phyloP scores from a whole-genome alignment of 2,113 vertebrate genomes.

The Gymnarchus niloticus region DNA sequence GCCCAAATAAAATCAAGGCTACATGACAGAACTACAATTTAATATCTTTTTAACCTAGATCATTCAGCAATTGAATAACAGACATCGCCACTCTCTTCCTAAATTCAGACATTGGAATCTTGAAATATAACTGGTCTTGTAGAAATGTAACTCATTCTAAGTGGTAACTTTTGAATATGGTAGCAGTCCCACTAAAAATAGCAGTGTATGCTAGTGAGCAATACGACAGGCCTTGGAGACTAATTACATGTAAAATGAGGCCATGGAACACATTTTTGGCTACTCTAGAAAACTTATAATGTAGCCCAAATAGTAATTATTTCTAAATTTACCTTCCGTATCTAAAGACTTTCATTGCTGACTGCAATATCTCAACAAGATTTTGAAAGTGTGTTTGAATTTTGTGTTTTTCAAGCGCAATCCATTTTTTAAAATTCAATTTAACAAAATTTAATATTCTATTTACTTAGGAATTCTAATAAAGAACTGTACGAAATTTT shows the following conservation, averaged over 20 bases:
- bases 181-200: background rate
- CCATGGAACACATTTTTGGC: background rate
- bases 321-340: background rate
- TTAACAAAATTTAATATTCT: background rate
- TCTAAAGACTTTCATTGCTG: background rate
- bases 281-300: background rate
- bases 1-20: background rate
- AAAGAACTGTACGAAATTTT: background rate
- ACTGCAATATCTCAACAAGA: background rate
- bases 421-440: background rate
- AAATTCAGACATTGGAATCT: background rate
- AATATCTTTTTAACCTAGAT: background rate
- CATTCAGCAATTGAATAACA: background rate
- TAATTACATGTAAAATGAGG: background rate
- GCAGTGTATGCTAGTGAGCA: background rate
- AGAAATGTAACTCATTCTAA: background rate
- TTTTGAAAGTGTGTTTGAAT: background rate
- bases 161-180: background rate
- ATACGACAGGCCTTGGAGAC: background rate
- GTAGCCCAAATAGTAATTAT: background rate
- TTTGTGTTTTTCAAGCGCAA: background rate
- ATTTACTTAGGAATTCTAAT: background rate
- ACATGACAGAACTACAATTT: background rate
- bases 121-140: background rate
- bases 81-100: background rate